These are phyloP conservation scores for Hymenochirus boettgeri DNA, from an alignment of 2,113 vertebrate genomes.

Conservation along the genomic window DNA sequence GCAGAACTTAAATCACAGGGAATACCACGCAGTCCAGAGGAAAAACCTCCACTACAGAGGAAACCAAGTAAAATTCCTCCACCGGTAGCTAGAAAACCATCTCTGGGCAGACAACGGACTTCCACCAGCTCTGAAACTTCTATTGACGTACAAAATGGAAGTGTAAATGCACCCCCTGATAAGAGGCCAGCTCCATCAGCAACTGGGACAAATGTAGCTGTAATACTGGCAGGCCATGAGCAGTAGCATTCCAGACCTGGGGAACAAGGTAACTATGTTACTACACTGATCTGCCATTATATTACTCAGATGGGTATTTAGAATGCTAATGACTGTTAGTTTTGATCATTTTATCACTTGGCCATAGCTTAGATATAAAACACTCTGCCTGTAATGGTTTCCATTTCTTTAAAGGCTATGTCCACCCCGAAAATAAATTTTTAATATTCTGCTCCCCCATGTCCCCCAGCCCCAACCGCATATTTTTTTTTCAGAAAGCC, in stretches of 20 bases:
- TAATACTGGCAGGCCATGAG: conserved; percentile 56
- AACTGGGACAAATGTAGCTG: not conserved
- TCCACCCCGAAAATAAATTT: too few relatives aligned
- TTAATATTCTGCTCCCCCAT: too few relatives aligned
- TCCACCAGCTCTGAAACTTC: not conserved
- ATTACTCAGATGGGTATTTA: too few relatives aligned
- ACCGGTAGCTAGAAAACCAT: conserved; percentile 86
- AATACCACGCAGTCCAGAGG: conserved; percentile 47
- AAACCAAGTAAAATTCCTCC: conserved; percentile 76
- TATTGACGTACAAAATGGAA: conserved; percentile 9
- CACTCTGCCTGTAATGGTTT: too few relatives aligned
- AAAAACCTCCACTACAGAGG: conserved; percentile 49
- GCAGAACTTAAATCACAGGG: conserved; percentile 72
- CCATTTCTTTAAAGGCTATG: too few relatives aligned
- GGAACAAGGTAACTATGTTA: conserved; percentile 47
- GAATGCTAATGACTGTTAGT: too few relatives aligned
- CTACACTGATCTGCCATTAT: not conserved
- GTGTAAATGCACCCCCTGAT: not conserved
- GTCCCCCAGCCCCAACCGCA: too few relatives aligned
- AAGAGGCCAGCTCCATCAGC: conserved; percentile 38
- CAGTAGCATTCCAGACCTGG: conserved; percentile 43
- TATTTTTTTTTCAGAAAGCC: too few relatives aligned
- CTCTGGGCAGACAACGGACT: conserved; percentile 36
- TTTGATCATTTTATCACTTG: too few relatives aligned
- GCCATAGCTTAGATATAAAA: too few relatives aligned